Conservation (phyloP, 2,888 invertebrate species). For the Acronicta psi region DNA sequence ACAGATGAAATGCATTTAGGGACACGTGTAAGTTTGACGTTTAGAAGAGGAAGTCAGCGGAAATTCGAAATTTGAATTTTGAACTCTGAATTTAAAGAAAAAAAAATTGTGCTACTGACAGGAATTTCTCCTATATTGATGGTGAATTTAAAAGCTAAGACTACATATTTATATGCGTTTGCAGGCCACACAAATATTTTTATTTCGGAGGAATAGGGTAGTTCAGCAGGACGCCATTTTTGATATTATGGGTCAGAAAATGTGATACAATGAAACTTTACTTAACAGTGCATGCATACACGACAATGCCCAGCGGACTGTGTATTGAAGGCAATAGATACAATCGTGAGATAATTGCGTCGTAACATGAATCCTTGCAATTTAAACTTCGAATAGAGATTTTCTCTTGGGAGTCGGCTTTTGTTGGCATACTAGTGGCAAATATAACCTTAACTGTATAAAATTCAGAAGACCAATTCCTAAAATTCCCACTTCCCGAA, state of each 20-base stretch:
- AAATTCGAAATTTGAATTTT: not conserved
- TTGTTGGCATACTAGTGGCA: not conserved
- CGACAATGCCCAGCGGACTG: constrained; percentile 19
- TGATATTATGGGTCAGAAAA: too few relatives aligned
- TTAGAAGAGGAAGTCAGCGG: not conserved
- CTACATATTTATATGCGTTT: too few relatives aligned
- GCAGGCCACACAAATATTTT: too few relatives aligned
- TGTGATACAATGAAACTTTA: constrained; percentile 12
- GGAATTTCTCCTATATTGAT: not conserved
- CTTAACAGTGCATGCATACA: constrained; percentile 10
- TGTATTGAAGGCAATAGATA: constrained; percentile 27
- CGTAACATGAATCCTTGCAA: constrained; percentile 37
- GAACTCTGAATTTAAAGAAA: not conserved
- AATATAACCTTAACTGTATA: too few relatives aligned
- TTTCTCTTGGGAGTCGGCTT: constrained; percentile 29
- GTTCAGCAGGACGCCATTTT: too few relatives aligned
- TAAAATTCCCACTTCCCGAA: too few relatives aligned
- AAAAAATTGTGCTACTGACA: not conserved
- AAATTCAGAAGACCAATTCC: too few relatives aligned
- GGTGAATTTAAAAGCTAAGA: too few relatives aligned
- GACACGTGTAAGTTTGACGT: not conserved
- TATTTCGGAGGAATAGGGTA: too few relatives aligned
- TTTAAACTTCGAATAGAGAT: constrained; percentile 42
- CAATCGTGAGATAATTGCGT: constrained; percentile 38
- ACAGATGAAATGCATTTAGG: not conserved